phyloP scores from a whole-genome alignment of 53 echinoderm and acorn worm species.

The Echinarachnius parma region DNA sequence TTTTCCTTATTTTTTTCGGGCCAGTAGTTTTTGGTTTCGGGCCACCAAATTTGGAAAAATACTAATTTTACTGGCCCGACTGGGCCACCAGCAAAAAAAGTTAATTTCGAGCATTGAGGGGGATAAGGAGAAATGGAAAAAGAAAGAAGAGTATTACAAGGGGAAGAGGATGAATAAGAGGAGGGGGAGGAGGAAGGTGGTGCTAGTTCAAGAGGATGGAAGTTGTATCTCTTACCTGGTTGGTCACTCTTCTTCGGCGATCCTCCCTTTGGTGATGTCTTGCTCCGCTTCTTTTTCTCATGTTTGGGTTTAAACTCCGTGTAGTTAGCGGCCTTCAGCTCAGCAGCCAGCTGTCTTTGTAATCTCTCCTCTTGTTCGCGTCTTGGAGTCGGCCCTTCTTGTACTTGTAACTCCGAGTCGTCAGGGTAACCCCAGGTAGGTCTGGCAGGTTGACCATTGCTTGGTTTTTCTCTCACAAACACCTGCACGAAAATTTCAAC shows the following conservation, averaged over 20 bases:
- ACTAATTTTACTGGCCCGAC: too few species aligned
- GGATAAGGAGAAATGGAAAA: too few species aligned
- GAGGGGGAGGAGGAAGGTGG: not conserved
- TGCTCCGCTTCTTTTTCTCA: not conserved
- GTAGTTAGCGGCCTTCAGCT: constrained; percentile 77
- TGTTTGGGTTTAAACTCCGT: not conserved
- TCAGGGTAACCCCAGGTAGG: constrained; percentile 13
- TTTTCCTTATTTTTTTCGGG: too few species aligned
- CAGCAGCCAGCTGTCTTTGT: constrained; percentile 68
- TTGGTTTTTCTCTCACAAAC: constrained; percentile 67
- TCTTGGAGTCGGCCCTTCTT: constrained; percentile 54
- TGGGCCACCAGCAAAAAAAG: too few species aligned
- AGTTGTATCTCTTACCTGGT: too few species aligned
- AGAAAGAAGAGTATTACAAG: too few species aligned
- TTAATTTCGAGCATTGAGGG: too few species aligned
- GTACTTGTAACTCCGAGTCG: not conserved
- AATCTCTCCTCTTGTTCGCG: constrained; percentile 54
- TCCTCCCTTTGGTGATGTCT: not conserved
- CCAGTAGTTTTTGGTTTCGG: too few species aligned
- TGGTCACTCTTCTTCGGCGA: too few species aligned
- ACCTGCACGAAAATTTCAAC: constrained; percentile 61
- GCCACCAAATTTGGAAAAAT: too few species aligned
- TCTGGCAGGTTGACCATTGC: constrained; percentile 17
- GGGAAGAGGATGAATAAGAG: too few species aligned
- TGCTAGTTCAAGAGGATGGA: not conserved